Conservation (phyloP, 2,888 invertebrate species). For the Caenorhabditis wallacei region DNA sequence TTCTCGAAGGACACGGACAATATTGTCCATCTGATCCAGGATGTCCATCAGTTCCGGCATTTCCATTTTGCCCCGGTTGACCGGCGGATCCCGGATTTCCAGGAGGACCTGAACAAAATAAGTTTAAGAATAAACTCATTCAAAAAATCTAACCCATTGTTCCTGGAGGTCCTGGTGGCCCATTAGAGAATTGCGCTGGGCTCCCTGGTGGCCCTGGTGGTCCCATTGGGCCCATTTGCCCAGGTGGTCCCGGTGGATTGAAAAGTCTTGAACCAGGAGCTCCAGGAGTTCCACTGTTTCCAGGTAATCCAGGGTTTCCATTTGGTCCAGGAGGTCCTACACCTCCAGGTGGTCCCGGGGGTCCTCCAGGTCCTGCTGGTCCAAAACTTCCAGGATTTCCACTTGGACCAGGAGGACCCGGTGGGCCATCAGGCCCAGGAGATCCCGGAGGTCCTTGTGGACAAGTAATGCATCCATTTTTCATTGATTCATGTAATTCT, state of each 20-base stretch:
- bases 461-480: slow-evolving; percentile 42
- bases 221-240: slow-evolving; percentile 28
- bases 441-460: slow-evolving; percentile 40
- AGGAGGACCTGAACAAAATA: slow-evolving; percentile 30
- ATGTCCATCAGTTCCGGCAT: slow-evolving; percentile 29
- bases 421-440: slow-evolving; percentile 41
- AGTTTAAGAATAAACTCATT: too few relatives aligned
- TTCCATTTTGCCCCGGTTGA: slow-evolving; percentile 14
- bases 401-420: slow-evolving; percentile 40
- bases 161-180: slow-evolving; percentile 5
- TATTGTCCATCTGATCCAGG: slow-evolving; percentile 59
- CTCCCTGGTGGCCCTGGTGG: slow-evolving; percentile 43
- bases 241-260: slow-evolving; percentile 37
- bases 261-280: slow-evolving; percentile 13
- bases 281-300: slow-evolving; percentile 12
- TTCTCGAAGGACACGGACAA: slow-evolving; percentile 55
- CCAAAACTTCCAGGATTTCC: slow-evolving; percentile 39
- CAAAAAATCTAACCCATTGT: background rate
- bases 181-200: background rate
- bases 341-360: slow-evolving; percentile 45
- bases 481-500: slow-evolving; percentile 20
- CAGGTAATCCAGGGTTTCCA: background rate
- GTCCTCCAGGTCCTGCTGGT: slow-evolving; percentile 34
- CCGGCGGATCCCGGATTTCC: slow-evolving; percentile 40
- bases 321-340: slow-evolving; percentile 34